Conservation (phyloP, 2,113 vertebrate species). For the Oxygymnocypris stewartii region DNA sequence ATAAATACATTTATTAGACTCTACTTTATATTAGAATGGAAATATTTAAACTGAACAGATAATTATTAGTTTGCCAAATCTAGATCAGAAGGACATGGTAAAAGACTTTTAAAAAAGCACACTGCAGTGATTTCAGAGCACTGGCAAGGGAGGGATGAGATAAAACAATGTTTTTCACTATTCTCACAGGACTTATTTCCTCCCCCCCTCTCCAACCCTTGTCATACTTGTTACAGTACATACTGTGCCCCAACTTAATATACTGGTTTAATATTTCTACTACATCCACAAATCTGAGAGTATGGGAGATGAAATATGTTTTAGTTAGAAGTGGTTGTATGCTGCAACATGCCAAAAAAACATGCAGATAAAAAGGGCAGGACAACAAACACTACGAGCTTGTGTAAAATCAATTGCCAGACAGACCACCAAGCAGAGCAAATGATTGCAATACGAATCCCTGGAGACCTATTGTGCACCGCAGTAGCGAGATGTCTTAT, state of each 20-base stretch:
- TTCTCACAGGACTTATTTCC: slow-evolving; percentile 1
- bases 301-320: not conserved
- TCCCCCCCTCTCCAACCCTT: not conserved
- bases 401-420: slow-evolving; percentile 35
- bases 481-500: slow-evolving; percentile 18
- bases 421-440: slow-evolving; percentile 42
- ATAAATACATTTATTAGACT: not conserved
- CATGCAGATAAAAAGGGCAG: slow-evolving; percentile 21
- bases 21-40: not conserved
- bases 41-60: not conserved
- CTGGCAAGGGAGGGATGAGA: not conserved
- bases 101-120: not conserved
- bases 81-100: not conserved
- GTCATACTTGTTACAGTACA: not conserved
- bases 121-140: not conserved
- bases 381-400: slow-evolving; percentile 16
- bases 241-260: not conserved
- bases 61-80: not conserved
- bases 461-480: slow-evolving; percentile 22
- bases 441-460: slow-evolving; percentile 38
- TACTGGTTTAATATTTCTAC: not conserved
- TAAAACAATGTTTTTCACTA: slow-evolving; percentile 7
- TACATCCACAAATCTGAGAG: not conserved
- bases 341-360: slow-evolving; percentile 24
- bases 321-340: not conserved